Percentiles rank a stretch among this genome's conserved stretches.
phyloP scores from a whole-genome alignment of 2,888 invertebrate species.

The Heliconius hortense region DNA sequence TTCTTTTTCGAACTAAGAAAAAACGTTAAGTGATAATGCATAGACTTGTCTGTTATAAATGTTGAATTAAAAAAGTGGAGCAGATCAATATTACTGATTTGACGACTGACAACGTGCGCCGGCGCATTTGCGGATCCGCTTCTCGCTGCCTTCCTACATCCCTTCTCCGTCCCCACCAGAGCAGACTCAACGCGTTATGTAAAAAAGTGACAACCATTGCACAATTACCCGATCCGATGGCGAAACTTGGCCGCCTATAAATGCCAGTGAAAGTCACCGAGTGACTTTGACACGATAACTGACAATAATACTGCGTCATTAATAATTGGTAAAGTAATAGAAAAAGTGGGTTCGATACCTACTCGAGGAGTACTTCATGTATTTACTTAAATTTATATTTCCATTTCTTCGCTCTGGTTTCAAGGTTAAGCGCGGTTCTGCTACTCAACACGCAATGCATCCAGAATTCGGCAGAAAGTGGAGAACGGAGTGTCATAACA shows the following conservation, averaged over 20 bases:
- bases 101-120: slow-evolving; percentile 26
- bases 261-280: slow-evolving; percentile 78
- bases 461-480: too few species aligned
- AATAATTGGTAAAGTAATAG: slow-evolving; percentile 47
- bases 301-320: slow-evolving; percentile 50
- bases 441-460: too few species aligned
- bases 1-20: neutral
- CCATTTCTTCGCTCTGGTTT: too few species aligned
- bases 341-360: too few species aligned
- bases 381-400: too few species aligned
- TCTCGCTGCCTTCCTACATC: slow-evolving; percentile 36
- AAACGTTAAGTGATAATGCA: neutral
- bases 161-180: slow-evolving; percentile 35
- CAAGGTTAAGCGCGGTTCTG: too few species aligned
- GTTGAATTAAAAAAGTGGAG: slow-evolving; percentile 27
- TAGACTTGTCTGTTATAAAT: neutral
- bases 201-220: slow-evolving; percentile 78
- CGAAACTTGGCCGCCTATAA: slow-evolving; percentile 75
- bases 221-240: slow-evolving; percentile 78
- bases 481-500: too few species aligned
- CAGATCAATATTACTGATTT: slow-evolving; percentile 35
- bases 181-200: slow-evolving; percentile 61
- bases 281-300: slow-evolving; percentile 72
- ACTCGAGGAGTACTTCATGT: too few species aligned
- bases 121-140: slow-evolving; percentile 38